Base-by-base conservation (phyloP, 1,140 invertebrate species). In the Drosophila ambigua region DNA sequence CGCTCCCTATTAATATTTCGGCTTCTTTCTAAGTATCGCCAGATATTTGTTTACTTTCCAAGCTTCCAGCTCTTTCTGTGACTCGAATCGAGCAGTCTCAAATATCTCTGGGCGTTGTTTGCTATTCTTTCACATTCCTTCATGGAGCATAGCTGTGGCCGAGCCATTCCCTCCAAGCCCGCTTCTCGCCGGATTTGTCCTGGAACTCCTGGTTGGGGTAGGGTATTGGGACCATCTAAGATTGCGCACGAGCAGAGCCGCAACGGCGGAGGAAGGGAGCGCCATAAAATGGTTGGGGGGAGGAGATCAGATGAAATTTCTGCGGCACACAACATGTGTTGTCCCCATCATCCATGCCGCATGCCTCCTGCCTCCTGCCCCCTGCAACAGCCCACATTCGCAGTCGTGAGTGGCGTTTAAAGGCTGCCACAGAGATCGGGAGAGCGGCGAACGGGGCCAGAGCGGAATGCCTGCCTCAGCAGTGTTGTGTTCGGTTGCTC, bases 281-380 rank as follows among this genome's bases (percentile, higher is more conserved):
- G 45, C 20, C 31, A 28, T 26, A 9, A n/a, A 48, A 51, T 45
- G 39, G 8, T 63, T 35, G 39, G 28, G 15, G 20, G 16, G 16
- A 1, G 16, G 20, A 11, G 49, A 54, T 54, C 65, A 3, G 50
- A 11, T 9, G 31, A 57, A 28, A 52, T 26, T 45, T 55, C 55
- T 60, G 15, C 59, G 72, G 31, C 63, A 50, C 20, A 20, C 57
- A 69, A 69, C 74, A 77, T 60, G 51, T 77, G 72, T 68, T 52
- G 43, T n/a, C 24, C 8, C 20, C 24, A 31, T 31, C 6, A 31
- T 15, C 15, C 43, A 24, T 6, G 26, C 28, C 4, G n/a, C 13
- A 31, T 31, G 8, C 26, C 46, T 24, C 9, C 43, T 24, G 35
- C n/a, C 44, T 15, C 0, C 20, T 20, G 20, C 20, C 20, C 2